Evolutionary conservation across 64 coral and sea anemone species (phyloP), one percentile per base, ranked within the genome.

Genomic region (Dendrophyllia cribrosa): DNA sequence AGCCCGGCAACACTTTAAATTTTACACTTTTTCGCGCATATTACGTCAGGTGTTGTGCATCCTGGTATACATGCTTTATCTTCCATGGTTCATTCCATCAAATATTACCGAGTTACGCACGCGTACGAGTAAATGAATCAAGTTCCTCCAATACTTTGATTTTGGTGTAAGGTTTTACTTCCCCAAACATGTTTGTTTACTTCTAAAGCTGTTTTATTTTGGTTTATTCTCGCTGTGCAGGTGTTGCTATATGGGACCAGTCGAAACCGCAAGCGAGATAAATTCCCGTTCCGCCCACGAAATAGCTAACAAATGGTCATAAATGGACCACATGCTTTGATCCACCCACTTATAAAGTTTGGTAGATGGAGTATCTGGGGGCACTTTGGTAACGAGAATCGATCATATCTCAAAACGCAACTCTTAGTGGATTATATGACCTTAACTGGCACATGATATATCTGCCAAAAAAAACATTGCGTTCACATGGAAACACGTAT

Each of bases 31-130:
- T 20, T 49, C 47, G 72, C 13, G 7, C 17, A n/a, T 45, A 83
- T 83, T 65, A 83, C 80, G 61, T 83, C 60, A 82, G 43, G 63
- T 7, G 43, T 51, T 66, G 43, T 21, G 43, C 25, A 83, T 83
- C 46, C 11, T 17, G 15, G 4, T 14, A 16, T 74, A 56, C 34
- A 34, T 34, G 34, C 12, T 56, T 56, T 56, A 56, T 12, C 12
- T 56, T 56, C 12, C 53, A 56, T 56, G 53, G 53, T 56, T 12
- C 53, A 56, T 56, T 56, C 53, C 53, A 56, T 56, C 12, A 56
- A 56, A 56, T 56, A 9, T 56, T 56, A 56, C 6, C 7, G 12
- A 7, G 6, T 9, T 12, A 56, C 53, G 7, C 53, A 56, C 7
- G 5, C 12, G 0, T 9, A 56, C 7, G 53, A 56, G 12, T 12